phyloP scores from a whole-genome alignment of 2,113 vertebrate species.

The Steatornis caripensis region DNA sequence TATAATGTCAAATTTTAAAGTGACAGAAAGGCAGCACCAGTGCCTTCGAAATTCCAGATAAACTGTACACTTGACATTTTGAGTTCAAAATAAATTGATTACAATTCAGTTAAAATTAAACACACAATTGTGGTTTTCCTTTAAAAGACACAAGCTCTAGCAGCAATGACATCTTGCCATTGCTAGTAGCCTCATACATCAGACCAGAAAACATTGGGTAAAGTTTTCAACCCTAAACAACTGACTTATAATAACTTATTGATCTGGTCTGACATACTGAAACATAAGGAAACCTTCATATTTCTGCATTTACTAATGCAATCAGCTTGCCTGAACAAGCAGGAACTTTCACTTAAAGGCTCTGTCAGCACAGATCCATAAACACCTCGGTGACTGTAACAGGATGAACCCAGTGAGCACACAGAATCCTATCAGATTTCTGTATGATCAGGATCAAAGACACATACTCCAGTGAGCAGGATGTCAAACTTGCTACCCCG shows the following conservation, averaged over 20 bases:
- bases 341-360: background rate
- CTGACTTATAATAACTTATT: background rate
- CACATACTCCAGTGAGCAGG: background rate
- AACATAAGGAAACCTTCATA: background rate
- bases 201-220: background rate
- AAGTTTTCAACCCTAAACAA: background rate
- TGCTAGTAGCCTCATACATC: background rate
- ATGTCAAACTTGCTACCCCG: background rate
- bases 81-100: slow-evolving; percentile 12
- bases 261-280: background rate
- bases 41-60: background rate
- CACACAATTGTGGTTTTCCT: background rate
- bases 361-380: background rate
- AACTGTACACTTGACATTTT: background rate
- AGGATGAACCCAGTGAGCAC: background rate
- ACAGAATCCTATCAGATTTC: background rate
- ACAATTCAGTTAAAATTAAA: slow-evolving; percentile 1
- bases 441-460: background rate
- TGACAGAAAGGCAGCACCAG: background rate
- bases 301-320: background rate
- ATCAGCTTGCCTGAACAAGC: background rate
- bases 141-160: background rate
- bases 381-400: background rate
- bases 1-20: background rate
- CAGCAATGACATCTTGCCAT: background rate